Percentiles rank a stretch among this genome's conserved stretches.
These are phyloP conservation scores for Lepus timidus DNA, from an alignment of 2,113 vertebrate species.

Conservation along the genomic window DNA sequence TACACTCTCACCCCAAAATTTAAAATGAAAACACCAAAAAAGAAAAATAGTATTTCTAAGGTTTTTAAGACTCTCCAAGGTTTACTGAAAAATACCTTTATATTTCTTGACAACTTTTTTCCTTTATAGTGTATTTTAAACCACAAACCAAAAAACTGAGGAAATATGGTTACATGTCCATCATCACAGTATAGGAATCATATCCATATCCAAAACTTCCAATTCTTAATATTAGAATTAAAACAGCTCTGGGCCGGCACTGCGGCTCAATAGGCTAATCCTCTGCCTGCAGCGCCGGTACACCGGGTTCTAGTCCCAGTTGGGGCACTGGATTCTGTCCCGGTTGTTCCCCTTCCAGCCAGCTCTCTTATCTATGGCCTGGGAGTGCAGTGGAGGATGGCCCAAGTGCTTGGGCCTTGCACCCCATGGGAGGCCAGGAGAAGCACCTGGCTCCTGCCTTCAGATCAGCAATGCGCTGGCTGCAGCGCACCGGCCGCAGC, in stretches of 20 bases:
- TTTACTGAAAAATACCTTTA: neutral
- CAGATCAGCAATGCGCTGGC: too few species aligned
- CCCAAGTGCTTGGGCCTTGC: too few species aligned
- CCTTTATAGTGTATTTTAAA: slow-evolving; percentile 20
- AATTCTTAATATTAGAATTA: slow-evolving; percentile 10
- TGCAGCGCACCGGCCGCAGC: too few species aligned
- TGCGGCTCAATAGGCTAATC: too few species aligned
- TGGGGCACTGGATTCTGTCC: too few species aligned
- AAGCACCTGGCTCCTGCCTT: too few species aligned
- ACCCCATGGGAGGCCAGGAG: too few species aligned
- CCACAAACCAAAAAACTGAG: neutral
- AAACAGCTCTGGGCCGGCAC: neutral
- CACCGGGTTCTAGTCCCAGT: too few species aligned
- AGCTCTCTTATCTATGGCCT: too few species aligned
- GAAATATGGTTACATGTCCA: neutral
- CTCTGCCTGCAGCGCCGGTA: too few species aligned
- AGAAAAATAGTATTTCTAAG: neutral
- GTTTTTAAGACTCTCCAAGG: neutral
- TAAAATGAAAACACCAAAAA: neutral
- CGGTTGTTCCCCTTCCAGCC: too few species aligned
- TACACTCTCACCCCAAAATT: neutral
- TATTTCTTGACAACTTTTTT: slow-evolving; percentile 28
- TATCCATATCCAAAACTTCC: neutral
- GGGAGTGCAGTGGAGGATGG: too few species aligned
- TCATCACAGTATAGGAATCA: neutral